Conservation (phyloP, 92 coral and sea anemone species). For the Porites evermanni region DNA sequence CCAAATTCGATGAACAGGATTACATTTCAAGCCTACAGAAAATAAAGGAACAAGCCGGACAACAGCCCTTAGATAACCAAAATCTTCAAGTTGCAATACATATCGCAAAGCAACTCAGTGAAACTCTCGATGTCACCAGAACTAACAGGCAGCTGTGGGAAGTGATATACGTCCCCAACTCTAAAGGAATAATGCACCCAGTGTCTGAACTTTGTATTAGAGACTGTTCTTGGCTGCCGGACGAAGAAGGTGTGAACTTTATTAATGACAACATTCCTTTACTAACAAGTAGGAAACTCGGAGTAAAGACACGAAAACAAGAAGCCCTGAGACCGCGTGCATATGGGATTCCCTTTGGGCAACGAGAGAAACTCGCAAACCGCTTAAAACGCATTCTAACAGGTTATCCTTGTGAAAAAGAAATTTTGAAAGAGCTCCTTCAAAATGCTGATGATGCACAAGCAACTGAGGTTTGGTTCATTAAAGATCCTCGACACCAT, state of each 20-base stretch:
- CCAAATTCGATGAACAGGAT: constrained; percentile 58
- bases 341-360: constrained; percentile 64
- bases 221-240: constrained; percentile 65
- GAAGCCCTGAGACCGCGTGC: constrained; percentile 29
- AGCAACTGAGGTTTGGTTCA: constrained; percentile 66
- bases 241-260: constrained; percentile 49
- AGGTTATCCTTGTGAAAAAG: constrained; percentile 70
- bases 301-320: constrained; percentile 70
- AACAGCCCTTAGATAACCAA: neutral
- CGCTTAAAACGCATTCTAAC: constrained; percentile 64
- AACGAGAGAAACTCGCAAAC: constrained; percentile 68
- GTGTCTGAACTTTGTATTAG: no score
- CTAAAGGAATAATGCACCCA: no score
- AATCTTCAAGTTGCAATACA: constrained; percentile 6
- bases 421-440: constrained; percentile 77
- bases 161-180: no score
- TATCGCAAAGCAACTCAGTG: constrained; percentile 9
- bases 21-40: constrained; percentile 47
- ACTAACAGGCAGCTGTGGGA: no score
- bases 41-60: constrained; percentile 24
- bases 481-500: neutral
- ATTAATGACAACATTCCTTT: constrained; percentile 45
- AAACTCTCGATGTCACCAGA: no score
- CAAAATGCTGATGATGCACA: constrained; percentile 86
- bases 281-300: constrained; percentile 45